Conservation (phyloP, 2,113 vertebrate species). For the Vicugna pacos region DNA sequence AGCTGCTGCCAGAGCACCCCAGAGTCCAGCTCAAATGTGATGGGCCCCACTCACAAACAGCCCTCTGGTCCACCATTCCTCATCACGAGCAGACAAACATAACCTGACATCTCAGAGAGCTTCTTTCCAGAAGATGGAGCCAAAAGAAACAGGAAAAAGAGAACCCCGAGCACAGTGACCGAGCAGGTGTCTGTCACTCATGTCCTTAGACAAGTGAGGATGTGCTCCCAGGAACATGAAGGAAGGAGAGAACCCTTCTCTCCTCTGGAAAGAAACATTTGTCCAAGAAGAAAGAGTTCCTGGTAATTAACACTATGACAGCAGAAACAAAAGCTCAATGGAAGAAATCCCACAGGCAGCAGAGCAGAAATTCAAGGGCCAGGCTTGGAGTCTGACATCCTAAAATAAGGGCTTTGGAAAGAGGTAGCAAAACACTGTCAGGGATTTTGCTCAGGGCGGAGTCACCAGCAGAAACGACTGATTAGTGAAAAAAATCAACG, state of each 20-base stretch:
- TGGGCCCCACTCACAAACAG: background rate
- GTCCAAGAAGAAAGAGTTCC: background rate
- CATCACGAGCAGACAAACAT: background rate
- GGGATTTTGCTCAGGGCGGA: background rate
- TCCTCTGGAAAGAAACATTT: background rate
- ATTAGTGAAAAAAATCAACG: background rate
- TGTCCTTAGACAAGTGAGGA: background rate
- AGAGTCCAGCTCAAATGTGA: background rate
- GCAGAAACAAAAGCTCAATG: background rate
- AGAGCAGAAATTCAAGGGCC: background rate
- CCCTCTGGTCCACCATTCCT: background rate
- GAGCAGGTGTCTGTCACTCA: background rate
- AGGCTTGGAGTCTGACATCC: background rate
- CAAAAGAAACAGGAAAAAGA: background rate
- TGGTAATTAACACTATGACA: background rate
- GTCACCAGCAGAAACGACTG: too few species aligned
- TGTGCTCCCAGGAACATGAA: background rate
- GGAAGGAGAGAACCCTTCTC: background rate
- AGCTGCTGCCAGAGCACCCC: background rate
- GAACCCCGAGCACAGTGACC: too few species aligned
- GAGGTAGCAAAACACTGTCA: background rate
- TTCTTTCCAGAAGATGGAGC: background rate
- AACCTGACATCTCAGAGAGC: background rate
- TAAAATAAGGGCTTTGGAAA: background rate
- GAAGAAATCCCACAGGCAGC: background rate